phyloP scores from a whole-genome alignment of 2,797 vertebrate species.

The Chromis chromis region DNA sequence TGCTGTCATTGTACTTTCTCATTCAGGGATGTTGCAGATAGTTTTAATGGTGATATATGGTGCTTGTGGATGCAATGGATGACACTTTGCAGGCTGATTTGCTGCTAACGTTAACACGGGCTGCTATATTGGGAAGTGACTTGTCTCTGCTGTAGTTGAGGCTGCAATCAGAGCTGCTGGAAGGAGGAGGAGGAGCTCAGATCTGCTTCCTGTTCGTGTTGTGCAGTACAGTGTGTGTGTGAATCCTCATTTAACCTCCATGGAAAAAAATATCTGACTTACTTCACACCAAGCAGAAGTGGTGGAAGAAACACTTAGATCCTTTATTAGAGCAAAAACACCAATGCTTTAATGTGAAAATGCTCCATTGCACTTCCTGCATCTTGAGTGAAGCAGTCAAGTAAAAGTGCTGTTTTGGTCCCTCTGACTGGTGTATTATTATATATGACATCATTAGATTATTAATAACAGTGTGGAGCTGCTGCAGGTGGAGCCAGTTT shows the following conservation, averaged over 20 bases:
- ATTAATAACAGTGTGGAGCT: no score
- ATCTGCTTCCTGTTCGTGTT: slow-evolving; percentile 66
- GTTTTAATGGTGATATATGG: slow-evolving; percentile 4
- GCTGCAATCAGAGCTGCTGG: slow-evolving; percentile 62
- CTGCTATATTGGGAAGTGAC: slow-evolving; percentile 50
- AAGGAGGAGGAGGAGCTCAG: slow-evolving; percentile 40
- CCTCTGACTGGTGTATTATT: no score
- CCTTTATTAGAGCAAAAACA: background rate
- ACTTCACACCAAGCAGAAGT: background rate
- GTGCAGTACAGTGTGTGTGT: slow-evolving; percentile 27
- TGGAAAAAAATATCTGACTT: background rate
- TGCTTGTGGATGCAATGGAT: slow-evolving; percentile 3
- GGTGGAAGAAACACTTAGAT: no score
- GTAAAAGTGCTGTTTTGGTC: no score
- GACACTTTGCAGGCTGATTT: background rate
- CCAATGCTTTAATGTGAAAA: background rate
- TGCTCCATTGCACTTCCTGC: no score
- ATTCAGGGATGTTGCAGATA: background rate
- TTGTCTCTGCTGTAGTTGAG: slow-evolving; percentile 11
- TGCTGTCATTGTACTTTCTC: background rate
- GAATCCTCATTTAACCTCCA: background rate
- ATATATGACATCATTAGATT: no score
- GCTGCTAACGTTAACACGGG: background rate
- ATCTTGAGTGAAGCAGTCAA: no score
- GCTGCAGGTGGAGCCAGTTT: no score